Conservation (phyloP, 2,888 invertebrate genomes). For the Chironomus tentans region DNA sequence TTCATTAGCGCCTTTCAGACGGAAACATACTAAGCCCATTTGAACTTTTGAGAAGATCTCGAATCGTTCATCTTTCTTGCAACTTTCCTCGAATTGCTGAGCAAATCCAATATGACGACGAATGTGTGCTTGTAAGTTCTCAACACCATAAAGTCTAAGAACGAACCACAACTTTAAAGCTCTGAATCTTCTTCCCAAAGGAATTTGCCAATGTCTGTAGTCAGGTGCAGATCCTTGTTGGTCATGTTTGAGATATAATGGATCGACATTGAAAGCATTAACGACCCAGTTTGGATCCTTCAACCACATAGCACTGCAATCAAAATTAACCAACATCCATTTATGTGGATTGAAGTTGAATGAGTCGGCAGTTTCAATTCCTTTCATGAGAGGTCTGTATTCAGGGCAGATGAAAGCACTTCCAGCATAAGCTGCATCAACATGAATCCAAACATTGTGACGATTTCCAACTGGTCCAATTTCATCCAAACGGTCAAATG, state of each 20-base stretch:
- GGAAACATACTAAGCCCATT: conserved; percentile 95
- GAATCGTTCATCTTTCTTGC: conserved; percentile 69
- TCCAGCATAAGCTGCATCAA: conserved; percentile 95
- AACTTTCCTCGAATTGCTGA: conserved; percentile 73
- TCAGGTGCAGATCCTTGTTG: conserved; percentile 84
- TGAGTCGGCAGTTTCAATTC: conserved; percentile 82
- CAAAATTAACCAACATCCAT: conserved; percentile 98
- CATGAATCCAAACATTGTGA: conserved; percentile 82
- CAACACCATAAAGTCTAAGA: conserved; percentile 76
- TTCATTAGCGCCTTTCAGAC: conserved; percentile 78
- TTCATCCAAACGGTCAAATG: conserved; percentile 84
- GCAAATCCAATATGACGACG: conserved; percentile 79
- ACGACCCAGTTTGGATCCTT: conserved; percentile 83
- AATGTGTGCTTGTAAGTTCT: conserved; percentile 78
- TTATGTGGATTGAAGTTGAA: conserved; percentile 99
- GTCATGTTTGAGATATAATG: conserved; percentile 90
- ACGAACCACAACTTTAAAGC: conserved; percentile 95
- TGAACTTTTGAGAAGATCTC: conserved; percentile 81
- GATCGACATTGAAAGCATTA: conserved; percentile 95
- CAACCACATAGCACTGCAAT: conserved; percentile 97
- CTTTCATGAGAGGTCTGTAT: conserved; percentile 81
- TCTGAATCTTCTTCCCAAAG: conserved; percentile 84
- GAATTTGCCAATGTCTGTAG: conserved; percentile 97
- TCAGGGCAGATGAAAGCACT: conserved; percentile 96
- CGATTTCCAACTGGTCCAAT: conserved; percentile 78